Conservation (phyloP, 2,113 vertebrate genomes). For the Formicarius rufipectus region DNA sequence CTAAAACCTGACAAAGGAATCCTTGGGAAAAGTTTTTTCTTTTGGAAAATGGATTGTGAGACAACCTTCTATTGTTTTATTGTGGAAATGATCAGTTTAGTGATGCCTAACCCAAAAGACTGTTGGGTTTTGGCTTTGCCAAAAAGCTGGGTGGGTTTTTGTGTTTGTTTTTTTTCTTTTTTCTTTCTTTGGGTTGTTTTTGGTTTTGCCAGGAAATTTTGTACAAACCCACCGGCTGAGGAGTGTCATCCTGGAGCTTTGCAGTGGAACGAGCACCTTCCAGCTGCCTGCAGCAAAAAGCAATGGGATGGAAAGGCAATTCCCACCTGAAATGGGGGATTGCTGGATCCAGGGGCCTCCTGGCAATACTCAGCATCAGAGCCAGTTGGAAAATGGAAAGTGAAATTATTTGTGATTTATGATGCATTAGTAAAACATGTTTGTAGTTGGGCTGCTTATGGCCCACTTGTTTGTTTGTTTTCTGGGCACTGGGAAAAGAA, state of each 20-base stretch:
- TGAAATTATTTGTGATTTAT: background rate
- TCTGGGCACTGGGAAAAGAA: background rate
- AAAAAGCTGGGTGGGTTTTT: background rate
- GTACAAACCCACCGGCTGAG: background rate
- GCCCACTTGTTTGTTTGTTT: background rate
- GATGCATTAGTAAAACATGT: background rate
- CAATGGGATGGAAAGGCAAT: background rate
- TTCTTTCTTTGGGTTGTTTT: background rate
- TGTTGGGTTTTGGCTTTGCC: background rate
- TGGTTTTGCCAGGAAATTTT: background rate
- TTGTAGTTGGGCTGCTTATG: background rate
- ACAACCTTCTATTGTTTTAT: background rate
- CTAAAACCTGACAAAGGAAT: background rate
- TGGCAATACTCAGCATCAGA: background rate
- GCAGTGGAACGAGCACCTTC: background rate
- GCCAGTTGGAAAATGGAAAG: background rate
- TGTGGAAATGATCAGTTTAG: background rate
- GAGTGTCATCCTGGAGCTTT: background rate
- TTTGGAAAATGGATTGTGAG: fast-evolving
- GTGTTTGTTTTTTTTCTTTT: fast-evolving
- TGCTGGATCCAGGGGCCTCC: background rate
- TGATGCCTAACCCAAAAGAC: background rate
- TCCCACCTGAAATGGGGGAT: background rate
- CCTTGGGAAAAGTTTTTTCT: fast-evolving
- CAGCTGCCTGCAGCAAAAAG: background rate